Evolutionary conservation across 2,888 invertebrate species (phyloP).

Genomic region (Petrophora chlorosata): DNA sequence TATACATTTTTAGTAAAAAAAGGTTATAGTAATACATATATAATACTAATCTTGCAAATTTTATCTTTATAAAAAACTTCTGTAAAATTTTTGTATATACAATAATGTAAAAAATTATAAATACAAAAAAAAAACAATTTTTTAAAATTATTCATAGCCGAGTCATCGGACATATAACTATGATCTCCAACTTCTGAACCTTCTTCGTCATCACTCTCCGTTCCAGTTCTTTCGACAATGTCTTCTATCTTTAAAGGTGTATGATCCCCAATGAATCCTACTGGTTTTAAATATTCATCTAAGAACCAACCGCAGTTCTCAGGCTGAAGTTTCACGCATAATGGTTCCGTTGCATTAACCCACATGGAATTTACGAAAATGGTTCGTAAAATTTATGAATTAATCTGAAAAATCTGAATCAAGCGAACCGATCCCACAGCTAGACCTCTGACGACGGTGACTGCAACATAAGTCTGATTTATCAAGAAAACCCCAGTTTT

Average conservation of each 20-base stretch:
- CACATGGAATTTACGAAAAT: constrained; percentile 38
- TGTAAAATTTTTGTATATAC: not conserved
- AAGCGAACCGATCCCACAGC: no score
- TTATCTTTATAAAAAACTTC: not conserved
- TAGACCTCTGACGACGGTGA: no score
- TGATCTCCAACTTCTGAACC: no score
- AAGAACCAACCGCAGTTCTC: constrained; percentile 39
- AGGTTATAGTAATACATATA: no score
- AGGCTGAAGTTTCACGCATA: constrained; percentile 36
- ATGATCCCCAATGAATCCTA: constrained; percentile 42
- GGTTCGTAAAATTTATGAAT: constrained; percentile 30
- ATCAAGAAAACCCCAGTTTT: no score
- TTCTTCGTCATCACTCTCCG: no score
- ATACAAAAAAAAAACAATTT: not conserved
- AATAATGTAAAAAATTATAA: not conserved
- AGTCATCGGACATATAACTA: not conserved
- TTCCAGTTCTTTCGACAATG: no score
- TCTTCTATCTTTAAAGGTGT: no score
- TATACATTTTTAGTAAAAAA: no score
- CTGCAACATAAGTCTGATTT: no score
- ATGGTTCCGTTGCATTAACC: constrained; percentile 37
- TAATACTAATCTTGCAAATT: not conserved
- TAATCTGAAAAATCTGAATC: no score
- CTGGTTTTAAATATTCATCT: constrained; percentile 40
- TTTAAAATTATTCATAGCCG: not conserved